Evolutionary conservation across 2,888 invertebrate genomes (phyloP).

Genomic region (Brachypterus glaber): DNA sequence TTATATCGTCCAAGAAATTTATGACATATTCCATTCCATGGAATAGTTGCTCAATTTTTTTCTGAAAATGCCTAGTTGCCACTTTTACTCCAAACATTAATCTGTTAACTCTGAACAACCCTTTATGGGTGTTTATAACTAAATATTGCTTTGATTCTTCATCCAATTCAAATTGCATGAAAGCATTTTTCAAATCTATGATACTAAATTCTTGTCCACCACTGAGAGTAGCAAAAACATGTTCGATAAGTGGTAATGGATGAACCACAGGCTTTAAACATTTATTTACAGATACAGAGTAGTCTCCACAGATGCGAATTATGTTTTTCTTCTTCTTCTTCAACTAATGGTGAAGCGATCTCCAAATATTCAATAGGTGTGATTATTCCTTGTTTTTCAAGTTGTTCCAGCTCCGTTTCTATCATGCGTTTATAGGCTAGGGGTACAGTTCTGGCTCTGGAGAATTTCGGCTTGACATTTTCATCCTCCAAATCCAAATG

Average conservation of each 20-base stretch:
- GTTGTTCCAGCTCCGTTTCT: too few species aligned
- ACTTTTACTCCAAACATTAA: neutral
- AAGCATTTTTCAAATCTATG: neutral
- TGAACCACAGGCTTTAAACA: neutral
- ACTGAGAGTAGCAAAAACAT: neutral
- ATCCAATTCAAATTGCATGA: neutral
- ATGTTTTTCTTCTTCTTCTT: neutral
- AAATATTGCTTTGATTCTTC: neutral
- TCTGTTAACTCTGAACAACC: neutral
- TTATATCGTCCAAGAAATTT: neutral
- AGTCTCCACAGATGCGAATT: neutral
- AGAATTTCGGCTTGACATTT: too few species aligned
- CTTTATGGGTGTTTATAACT: neutral
- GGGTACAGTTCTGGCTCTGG: too few species aligned
- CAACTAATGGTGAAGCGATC: too few species aligned
- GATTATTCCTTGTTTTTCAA: too few species aligned
- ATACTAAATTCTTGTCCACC: neutral
- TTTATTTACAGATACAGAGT: neutral
- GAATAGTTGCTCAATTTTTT: neutral
- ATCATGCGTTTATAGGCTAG: too few species aligned
- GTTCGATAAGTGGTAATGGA: neutral
- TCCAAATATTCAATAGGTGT: too few species aligned
- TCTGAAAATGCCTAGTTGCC: neutral
- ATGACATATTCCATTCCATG: neutral
- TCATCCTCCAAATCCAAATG: too few species aligned